phyloP scores from a whole-genome alignment of 30 jellyfish, hydroid and myxozoan species.

The Phacellophora camtschatica region DNA sequence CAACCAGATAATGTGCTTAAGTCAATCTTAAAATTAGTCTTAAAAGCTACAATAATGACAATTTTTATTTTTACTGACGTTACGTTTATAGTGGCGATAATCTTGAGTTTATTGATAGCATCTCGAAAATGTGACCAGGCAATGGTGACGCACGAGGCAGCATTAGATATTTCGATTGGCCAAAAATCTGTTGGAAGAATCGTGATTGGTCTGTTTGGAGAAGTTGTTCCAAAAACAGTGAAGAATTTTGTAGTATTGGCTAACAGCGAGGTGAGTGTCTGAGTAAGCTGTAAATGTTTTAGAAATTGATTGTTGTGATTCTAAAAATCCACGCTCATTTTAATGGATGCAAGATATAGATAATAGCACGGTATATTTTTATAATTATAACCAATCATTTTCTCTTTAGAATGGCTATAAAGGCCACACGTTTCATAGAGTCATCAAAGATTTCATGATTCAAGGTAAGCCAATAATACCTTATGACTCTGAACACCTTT shows the following conservation, averaged over 20 bases:
- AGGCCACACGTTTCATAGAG: constrained; percentile 81
- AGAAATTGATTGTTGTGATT: too few species aligned
- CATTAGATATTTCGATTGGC: constrained; percentile 45
- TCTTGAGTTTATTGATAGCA: constrained; percentile 6
- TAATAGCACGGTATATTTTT: too few species aligned
- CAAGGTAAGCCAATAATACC: constrained; percentile 34
- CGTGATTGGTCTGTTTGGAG: constrained; percentile 71
- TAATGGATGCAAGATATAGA: too few species aligned
- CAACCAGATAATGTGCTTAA: too few species aligned
- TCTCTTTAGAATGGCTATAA: too few species aligned
- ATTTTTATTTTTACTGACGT: background rate
- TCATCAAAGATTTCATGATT: constrained; percentile 80
- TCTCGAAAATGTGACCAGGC: constrained; percentile 47
- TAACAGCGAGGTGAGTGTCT: background rate
- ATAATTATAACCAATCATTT: too few species aligned
- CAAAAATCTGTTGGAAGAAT: constrained; percentile 41
- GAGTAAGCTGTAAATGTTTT: background rate
- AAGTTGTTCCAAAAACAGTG: constrained; percentile 79
- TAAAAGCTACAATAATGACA: too few species aligned
- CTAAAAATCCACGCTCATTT: too few species aligned
- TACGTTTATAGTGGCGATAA: background rate
- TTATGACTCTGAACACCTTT: too few species aligned
- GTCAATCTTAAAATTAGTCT: too few species aligned
- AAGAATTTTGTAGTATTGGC: constrained; percentile 66
- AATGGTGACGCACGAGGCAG: constrained; percentile 44